phyloP scores from a whole-genome alignment of 2,888 invertebrate species.

The Empis stercorea region DNA sequence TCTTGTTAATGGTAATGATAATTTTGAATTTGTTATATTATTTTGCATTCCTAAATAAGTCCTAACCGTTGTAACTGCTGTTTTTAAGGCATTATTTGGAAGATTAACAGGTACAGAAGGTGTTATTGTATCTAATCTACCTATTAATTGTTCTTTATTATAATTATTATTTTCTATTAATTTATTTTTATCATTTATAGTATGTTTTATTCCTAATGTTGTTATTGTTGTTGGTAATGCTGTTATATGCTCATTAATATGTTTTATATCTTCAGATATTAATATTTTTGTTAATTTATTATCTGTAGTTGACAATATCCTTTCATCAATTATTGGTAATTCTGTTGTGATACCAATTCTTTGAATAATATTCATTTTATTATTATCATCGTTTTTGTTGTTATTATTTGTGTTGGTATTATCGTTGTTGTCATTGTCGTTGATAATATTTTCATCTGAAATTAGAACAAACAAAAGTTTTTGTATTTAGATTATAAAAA shows the following conservation, averaged over 20 bases:
- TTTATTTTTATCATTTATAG: neutral
- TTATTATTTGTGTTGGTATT: neutral
- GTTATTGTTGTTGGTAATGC: neutral
- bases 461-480: neutral
- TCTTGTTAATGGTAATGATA: slow-evolving; percentile 21
- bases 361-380: neutral
- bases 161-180: neutral
- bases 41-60: slow-evolving; percentile 12
- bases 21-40: slow-evolving; percentile 15
- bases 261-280: neutral
- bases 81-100: slow-evolving; percentile 6
- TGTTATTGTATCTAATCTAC: neutral
- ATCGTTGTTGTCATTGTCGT: too few relatives aligned
- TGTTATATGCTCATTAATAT: neutral
- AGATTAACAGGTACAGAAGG: slow-evolving; percentile 4
- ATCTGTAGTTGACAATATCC: neutral
- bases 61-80: slow-evolving; percentile 9
- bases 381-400: neutral
- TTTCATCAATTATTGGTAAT: neutral
- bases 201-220: neutral
- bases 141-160: neutral
- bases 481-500: too few relatives aligned
- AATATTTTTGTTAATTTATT: neutral
- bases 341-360: neutral
- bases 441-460: neutral